A percentile compares a stretch with the other conserved stretches of the same genome.
Evolutionary conservation across 53 echinoderm and acorn worm genomes (phyloP).

Genomic region (Hippasteria phrygiana): DNA sequence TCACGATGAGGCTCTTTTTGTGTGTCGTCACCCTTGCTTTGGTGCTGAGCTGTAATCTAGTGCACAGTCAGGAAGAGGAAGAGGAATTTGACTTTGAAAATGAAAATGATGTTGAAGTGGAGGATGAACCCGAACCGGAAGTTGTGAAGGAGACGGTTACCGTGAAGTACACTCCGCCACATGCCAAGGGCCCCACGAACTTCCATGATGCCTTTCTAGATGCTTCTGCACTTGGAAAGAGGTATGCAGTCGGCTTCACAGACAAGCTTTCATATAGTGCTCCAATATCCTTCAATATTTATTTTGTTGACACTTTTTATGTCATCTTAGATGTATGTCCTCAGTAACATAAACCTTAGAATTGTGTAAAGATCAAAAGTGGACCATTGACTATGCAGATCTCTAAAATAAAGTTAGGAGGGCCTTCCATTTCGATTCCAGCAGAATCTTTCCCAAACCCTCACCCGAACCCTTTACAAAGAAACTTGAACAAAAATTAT

Average conservation of each 20-base stretch:
- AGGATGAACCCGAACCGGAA: constrained; percentile 33
- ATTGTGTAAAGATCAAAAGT: too few species aligned
- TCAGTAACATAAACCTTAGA: too few species aligned
- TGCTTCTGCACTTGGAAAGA: constrained; percentile 25
- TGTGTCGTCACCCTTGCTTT: background rate
- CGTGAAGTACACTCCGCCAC: constrained; percentile 33
- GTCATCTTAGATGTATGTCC: too few species aligned
- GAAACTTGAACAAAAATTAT: too few species aligned
- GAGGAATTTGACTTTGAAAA: constrained; percentile 23
- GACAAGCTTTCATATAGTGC: too few species aligned
- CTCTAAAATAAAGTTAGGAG: too few species aligned
- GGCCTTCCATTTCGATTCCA: too few species aligned
- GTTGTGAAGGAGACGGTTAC: constrained; percentile 26
- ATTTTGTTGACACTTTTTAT: too few species aligned
- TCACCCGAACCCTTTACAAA: too few species aligned
- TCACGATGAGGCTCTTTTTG: constrained; percentile 35
- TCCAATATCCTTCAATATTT: too few species aligned
- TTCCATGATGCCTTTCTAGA: constrained; percentile 47
- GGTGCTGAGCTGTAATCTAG: constrained; percentile 4
- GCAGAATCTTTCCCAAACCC: too few species aligned
- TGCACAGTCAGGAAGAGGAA: constrained; percentile 30
- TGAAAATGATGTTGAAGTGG: constrained; percentile 20
- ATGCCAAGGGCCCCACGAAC: constrained; percentile 28
- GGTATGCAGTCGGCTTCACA: background rate
- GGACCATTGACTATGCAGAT: too few species aligned